Base-by-base conservation (phyloP, 2,888 invertebrate species). In the Leucoptera coffeella region DNA sequence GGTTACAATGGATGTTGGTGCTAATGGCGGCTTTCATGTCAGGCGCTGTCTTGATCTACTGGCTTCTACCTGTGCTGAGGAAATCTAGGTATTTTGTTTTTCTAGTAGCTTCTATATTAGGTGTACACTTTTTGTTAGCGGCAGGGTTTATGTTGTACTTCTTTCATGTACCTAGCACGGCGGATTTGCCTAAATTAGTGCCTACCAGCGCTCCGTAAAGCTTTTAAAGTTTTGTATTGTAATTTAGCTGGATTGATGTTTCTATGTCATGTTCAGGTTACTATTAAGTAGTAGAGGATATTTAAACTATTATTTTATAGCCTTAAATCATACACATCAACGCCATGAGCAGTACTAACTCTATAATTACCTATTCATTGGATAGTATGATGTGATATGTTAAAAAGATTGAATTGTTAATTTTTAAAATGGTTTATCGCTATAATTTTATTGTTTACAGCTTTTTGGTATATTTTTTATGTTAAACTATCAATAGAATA, bases 1-100 rank as follows among this genome's bases (percentile, higher is more conserved):
- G 85, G 77, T 69, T 96, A 15, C 93, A 93, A 45, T 96, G 95
- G 95, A 45, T 82, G 4, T 72, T 96, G 25, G 88, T 92, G 0
- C 59, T 87, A 19, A 64, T 85, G 38, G 92, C 89, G 0, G 85
- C 92, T 0, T 59, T 82, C 15, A 61, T 94, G 14, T 94, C 94
- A 1, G 93, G 93, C 5, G 80, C 58, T 1, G 93, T 94, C 3
- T 73, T 97, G 9, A 74, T 93, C 12, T 75, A 85, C 32, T 84
- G 91, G 32, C 71, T 96, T 7, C 73, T 86, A 47, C 90, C 93
- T 0, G 82, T 89, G 1, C 40, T 83, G 30, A 73, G 73, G 28
- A 73, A 76, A 38, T 82, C 83, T 0, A 75, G 77, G 53, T 67
- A 74, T 24, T 62, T 51, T 30, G 21, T 58, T 0, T 48, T 67